Percentiles rank a stretch among this genome's conserved stretches.
These are phyloP conservation scores for Dendrolimus kikuchii DNA, from an alignment of 1,140 invertebrate species.

Conservation along the genomic window DNA sequence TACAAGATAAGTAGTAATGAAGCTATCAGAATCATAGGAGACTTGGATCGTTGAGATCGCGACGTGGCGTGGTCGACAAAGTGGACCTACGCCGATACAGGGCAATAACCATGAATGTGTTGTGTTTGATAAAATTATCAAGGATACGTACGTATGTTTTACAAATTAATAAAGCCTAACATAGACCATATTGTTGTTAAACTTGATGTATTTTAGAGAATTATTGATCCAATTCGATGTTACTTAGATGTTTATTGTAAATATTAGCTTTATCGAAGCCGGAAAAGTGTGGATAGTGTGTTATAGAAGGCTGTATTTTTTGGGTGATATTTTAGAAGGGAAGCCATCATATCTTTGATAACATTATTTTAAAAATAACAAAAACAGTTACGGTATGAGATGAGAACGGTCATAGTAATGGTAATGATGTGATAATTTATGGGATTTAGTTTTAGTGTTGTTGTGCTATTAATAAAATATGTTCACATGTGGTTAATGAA, in stretches of 20 bases:
- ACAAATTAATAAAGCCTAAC: conserved; percentile 55
- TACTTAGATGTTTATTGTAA: conserved; percentile 71
- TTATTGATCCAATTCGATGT: conserved; percentile 70
- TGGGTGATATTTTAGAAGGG: conserved; percentile 69
- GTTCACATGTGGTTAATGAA: conserved; percentile 56
- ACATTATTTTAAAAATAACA: conserved; percentile 42
- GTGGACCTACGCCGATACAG: conserved; percentile 19
- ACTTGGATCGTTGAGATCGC: too few relatives aligned
- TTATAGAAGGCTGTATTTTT: conserved; percentile 70
- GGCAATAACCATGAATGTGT: conserved; percentile 18
- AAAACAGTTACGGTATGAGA: conserved; percentile 19
- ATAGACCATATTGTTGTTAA: conserved; percentile 62
- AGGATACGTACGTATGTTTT: conserved; percentile 43
- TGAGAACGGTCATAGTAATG: conserved; percentile 36
- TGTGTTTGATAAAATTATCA: conserved; percentile 23
- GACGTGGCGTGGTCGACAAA: too few relatives aligned
- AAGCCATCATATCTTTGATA: conserved; percentile 64
- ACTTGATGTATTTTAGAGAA: conserved; percentile 70
- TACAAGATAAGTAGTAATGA: conserved; percentile 6
- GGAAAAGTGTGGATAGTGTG: conserved; percentile 51
- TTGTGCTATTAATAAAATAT: conserved; percentile 72
- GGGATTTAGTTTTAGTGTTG: conserved; percentile 64
- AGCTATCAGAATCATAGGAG: not conserved
- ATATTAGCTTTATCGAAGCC: conserved; percentile 50
- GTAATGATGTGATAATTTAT: conserved; percentile 64